Percentiles rank a stretch among this genome's conserved stretches.
Evolutionary conservation across 2,797 vertebrate species (phyloP).

Genomic region (Sylvia borin): DNA sequence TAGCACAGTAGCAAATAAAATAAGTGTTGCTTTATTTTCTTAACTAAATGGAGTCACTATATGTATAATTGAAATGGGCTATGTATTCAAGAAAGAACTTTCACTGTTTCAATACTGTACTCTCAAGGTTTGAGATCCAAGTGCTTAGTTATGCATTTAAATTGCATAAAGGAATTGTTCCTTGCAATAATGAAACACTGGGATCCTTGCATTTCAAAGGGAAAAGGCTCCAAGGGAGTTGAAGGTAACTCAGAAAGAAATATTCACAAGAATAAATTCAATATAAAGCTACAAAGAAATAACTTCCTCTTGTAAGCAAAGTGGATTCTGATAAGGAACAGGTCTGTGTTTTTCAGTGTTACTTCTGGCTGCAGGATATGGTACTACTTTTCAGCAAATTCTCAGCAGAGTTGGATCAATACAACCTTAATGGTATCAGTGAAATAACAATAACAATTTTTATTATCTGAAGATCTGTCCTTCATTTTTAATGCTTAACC

Average conservation of each 20-base stretch:
- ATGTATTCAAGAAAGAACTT: neutral
- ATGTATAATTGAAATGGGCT: slow-evolving; percentile 1
- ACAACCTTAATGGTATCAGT: neutral
- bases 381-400: slow-evolving; percentile 2
- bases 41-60: slow-evolving; percentile 22
- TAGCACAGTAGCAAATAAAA: slow-evolving; percentile 32
- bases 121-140: slow-evolving; percentile 8
- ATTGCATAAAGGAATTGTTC: slow-evolving; percentile 20
- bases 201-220: neutral
- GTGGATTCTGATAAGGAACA: neutral
- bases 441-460: slow-evolving; percentile 10
- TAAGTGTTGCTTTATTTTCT: slow-evolving; percentile 54
- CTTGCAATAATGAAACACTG: slow-evolving; percentile 4
- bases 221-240: neutral
- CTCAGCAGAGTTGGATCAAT: neutral
- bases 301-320: neutral
- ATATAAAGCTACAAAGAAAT: slow-evolving; percentile 14
- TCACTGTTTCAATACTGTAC: neutral
- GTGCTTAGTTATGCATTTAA: slow-evolving; percentile 28
- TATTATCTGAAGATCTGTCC: neutral
- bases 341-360: neutral
- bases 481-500: slow-evolving; percentile 16
- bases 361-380: neutral
- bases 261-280: neutral
- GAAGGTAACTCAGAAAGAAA: neutral